phyloP scores from a whole-genome alignment of 2,888 invertebrate genomes.

The Luffia ferchaultella region DNA sequence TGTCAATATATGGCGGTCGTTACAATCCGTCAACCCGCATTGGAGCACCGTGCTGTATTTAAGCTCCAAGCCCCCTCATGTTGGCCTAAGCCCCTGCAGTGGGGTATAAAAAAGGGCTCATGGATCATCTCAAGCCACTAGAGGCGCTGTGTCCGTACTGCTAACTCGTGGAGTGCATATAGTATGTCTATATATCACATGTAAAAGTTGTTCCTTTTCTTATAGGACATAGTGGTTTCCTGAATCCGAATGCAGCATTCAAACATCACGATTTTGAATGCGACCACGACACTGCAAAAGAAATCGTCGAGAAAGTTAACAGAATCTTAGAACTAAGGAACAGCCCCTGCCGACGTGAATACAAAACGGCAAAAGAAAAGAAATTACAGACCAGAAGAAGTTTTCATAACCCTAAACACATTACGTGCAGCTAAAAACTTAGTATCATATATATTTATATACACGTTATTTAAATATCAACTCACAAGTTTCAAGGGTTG shows the following conservation, averaged over 20 bases:
- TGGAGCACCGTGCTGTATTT: too few relatives aligned
- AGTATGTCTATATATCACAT: too few relatives aligned
- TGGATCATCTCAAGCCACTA: too few relatives aligned
- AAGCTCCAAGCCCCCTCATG: too few relatives aligned
- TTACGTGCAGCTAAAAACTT: constrained; percentile 30
- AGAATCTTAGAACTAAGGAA: constrained; percentile 85
- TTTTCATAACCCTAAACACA: constrained; percentile 54
- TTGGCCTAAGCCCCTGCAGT: too few relatives aligned
- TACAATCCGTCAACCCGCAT: too few relatives aligned
- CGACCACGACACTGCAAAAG: constrained; percentile 76
- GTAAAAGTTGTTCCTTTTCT: too few relatives aligned
- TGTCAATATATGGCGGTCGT: too few relatives aligned
- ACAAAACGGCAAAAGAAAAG: constrained; percentile 77
- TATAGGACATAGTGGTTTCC: constrained; percentile 36
- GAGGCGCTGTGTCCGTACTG: too few relatives aligned
- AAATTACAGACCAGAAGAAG: constrained; percentile 71
- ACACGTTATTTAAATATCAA: constrained; percentile 2
- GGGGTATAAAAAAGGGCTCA: too few relatives aligned
- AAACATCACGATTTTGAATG: constrained; percentile 91
- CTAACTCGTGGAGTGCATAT: too few relatives aligned
- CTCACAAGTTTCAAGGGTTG: too few relatives aligned
- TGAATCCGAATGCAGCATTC: constrained; percentile 53
- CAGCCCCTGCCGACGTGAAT: constrained; percentile 83
- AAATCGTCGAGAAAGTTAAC: constrained; percentile 88
- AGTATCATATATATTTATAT: constrained; percentile 10